Conservation (phyloP, 2,888 invertebrate species). For the Malthinus flaveolus region DNA sequence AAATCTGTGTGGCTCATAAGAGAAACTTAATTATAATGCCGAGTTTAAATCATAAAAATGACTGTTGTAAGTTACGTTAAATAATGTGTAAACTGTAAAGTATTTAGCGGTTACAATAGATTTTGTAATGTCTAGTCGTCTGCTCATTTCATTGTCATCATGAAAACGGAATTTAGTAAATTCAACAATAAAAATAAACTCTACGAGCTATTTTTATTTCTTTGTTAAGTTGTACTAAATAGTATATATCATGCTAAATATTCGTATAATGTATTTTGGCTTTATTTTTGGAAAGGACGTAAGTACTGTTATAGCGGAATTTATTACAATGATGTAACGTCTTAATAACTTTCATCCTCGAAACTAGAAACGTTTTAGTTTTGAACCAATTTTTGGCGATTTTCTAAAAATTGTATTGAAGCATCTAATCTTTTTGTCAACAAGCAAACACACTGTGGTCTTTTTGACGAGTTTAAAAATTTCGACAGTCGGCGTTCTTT, state of each 20-base stretch:
- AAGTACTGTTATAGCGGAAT: background rate
- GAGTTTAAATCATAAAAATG: too few species aligned
- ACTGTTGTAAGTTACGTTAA: too few species aligned
- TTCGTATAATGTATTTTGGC: background rate
- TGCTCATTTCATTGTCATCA: too few species aligned
- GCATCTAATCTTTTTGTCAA: background rate
- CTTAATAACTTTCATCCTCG: background rate
- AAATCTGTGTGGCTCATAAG: too few species aligned
- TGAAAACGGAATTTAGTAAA: background rate
- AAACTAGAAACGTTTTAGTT: background rate
- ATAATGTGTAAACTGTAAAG: too few species aligned
- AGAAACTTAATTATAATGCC: too few species aligned
- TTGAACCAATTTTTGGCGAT: background rate
- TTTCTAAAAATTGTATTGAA: background rate
- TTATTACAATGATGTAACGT: too few species aligned
- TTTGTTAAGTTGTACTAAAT: background rate
- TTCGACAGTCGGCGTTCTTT: constrained; percentile 15
- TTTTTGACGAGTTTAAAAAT: background rate
- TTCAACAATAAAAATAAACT: background rate
- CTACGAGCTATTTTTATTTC: background rate
- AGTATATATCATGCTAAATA: background rate
- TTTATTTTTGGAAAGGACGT: constrained; percentile 3
- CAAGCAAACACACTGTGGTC: constrained; percentile 2
- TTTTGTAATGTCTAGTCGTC: too few species aligned
- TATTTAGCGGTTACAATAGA: too few species aligned